Evolutionary conservation across 2,113 vertebrate species (phyloP), one percentile per base, ranked within the genome.

Genomic region (Misgurnus mizolepis): DNA sequence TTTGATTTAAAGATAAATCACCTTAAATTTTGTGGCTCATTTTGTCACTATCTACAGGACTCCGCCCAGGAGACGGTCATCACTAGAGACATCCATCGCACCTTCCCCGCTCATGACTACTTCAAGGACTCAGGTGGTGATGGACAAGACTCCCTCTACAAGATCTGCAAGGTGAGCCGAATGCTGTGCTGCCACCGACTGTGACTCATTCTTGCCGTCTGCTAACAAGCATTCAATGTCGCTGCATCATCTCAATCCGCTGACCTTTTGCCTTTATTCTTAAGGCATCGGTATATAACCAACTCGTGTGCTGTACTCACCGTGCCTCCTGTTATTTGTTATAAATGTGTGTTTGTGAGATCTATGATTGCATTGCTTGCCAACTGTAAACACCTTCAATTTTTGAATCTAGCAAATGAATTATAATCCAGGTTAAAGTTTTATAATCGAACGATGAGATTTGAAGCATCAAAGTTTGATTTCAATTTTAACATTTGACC

Each of bases 71-170:
- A 99, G 77, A 93, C 93, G 6, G 97, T 98, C 40, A 99, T 99
- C 88, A 98, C 95, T 76, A 90, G 97, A 87, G 98, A 99, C 86
- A 96, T 98, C 88, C 96, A 99, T 88, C 96, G 98, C 14, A 99
- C 98, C 0, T 99, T 98, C 64, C 98, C 98, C 10, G 97, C 97
- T 61, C 98, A 99, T 3, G 96, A 98, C 89, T 97, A 98, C 90
- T 99, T 99, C 86, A 99, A 97, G 90, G 97, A 98, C 75, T 95
- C 96, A 0, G 94, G 95, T 64, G 98, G 98, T 80, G 98, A 99
- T 0, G 98, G 98, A 50, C 97, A 99, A 76, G 97, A 99, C 84
- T 97, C 97, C 3, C 92, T 99, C 0, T 99, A 98, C 85, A 99
- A 99, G 89, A 99, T 99, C 89, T 99, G 98, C 87, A 99, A 99